These are phyloP conservation scores for Pseudomugil gertrudae DNA, from an alignment of 2,797 vertebrate genomes.

Conservation along the genomic window DNA sequence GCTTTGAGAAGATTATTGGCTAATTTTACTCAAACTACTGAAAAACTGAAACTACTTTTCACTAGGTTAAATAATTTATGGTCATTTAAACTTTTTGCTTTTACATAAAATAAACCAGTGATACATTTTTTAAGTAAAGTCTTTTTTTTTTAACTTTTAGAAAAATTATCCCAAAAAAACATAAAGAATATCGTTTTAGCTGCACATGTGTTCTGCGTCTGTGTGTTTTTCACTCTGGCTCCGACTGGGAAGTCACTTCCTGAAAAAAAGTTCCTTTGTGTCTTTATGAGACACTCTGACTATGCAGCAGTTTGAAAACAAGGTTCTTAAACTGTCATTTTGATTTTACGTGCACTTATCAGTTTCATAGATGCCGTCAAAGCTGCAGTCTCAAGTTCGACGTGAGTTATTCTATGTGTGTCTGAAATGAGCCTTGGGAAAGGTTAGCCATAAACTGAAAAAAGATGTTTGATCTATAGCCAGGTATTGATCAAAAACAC, in stretches of 20 bases:
- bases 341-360: conserved; percentile 76
- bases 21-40: conserved; percentile 28
- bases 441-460: conserved; percentile 73
- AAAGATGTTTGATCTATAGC: conserved; percentile 76
- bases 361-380: conserved; percentile 75
- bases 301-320: conserved; percentile 60
- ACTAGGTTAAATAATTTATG: conserved; percentile 22
- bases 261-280: conserved; percentile 54
- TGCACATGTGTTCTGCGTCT: conserved; percentile 30
- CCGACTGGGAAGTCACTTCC: conserved; percentile 47
- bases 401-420: conserved; percentile 68
- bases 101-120: conserved; percentile 21
- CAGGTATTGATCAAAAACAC: conserved; percentile 81
- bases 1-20: conserved; percentile 3
- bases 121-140: conserved; percentile 34
- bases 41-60: conserved; percentile 28
- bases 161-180: conserved; percentile 43
- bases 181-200: conserved; percentile 23
- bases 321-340: conserved; percentile 80
- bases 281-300: conserved; percentile 69
- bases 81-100: conserved; percentile 30
- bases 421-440: conserved; percentile 70
- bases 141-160: conserved; percentile 25
- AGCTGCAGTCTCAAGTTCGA: conserved; percentile 62
- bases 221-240: conserved; percentile 39